Evolutionary conservation across 2,113 vertebrate species (phyloP).

Genomic region (Nothoprocta perdicaria): DNA sequence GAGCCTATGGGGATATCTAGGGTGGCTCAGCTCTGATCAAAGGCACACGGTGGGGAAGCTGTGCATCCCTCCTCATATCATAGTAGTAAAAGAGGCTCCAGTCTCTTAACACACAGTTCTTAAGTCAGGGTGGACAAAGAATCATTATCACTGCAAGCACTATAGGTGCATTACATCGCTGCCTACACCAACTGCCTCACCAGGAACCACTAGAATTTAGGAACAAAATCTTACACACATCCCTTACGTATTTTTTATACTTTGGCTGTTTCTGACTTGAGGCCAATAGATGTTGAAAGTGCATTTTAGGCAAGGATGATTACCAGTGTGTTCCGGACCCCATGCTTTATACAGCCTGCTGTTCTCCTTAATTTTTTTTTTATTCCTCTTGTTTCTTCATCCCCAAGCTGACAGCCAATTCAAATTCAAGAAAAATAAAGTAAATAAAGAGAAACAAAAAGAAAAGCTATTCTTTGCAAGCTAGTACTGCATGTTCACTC

Average conservation of each 20-base stretch:
- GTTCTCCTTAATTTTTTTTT: neutral
- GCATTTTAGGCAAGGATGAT: neutral
- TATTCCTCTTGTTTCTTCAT: neutral
- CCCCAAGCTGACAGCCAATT: neutral
- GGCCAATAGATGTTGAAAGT: neutral
- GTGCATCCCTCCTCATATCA: rapidly evolving
- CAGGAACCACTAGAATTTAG: neutral
- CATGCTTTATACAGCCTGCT: neutral
- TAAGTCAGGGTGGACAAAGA: neutral
- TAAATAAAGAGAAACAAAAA: neutral
- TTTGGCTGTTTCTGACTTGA: neutral
- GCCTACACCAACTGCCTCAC: neutral
- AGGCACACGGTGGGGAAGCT: neutral
- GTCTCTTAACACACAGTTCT: rapidly evolving
- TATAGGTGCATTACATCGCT: neutral
- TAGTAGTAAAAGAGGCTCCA: neutral
- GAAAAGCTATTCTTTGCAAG: neutral
- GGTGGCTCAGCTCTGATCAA: neutral
- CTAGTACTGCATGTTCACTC: neutral
- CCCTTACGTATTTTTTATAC: neutral
- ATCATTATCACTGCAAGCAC: neutral
- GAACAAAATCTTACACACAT: neutral
- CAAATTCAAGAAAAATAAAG: neutral
- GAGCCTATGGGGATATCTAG: neutral
- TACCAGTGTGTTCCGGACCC: neutral